These are phyloP conservation scores for Sinella curviseta DNA, from an alignment of 1,140 invertebrate species.

Conservation along the genomic window DNA sequence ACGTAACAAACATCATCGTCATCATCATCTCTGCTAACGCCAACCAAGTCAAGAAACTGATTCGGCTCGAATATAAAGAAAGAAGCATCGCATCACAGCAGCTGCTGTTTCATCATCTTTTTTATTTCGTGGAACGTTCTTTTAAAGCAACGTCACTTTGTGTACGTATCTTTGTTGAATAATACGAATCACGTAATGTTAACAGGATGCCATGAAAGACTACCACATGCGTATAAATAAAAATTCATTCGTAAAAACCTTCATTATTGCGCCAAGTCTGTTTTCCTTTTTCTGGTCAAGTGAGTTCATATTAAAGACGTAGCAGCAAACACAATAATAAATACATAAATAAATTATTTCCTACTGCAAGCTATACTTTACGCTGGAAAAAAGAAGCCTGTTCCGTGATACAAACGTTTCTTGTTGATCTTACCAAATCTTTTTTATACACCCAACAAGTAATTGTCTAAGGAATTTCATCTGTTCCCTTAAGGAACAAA, in stretches of 20 bases:
- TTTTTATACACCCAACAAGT: no score
- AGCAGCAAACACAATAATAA: background rate
- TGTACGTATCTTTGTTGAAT: background rate
- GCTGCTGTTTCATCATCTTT: background rate
- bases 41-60: background rate
- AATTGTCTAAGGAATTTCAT: no score
- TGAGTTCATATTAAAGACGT: background rate
- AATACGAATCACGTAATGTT: background rate
- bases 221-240: no score
- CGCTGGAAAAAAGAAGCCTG: background rate
- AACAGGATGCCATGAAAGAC: no score
- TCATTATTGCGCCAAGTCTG: no score
- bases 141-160: background rate
- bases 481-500: no score
- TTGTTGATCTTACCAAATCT: no score
- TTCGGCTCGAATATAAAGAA: background rate
- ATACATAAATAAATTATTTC: background rate
- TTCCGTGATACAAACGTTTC: no score
- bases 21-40: background rate
- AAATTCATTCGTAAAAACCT: no score
- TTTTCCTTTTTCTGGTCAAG: constrained; percentile 7
- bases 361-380: background rate
- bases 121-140: background rate
- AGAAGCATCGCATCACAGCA: background rate
- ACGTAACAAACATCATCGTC: background rate